These are phyloP conservation scores for pig (Sus scrofa) DNA, from an alignment of 2,113 vertebrate genomes.

Conservation along the genomic window T2T-Sscrofa CM000817.6:117696501-117697000, in stretches of 20 bases:
- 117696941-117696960: constrained; percentile 28
- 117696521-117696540: not conserved
- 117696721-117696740: constrained; percentile 73
- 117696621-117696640: constrained; percentile 78
- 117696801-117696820: constrained; percentile 52
- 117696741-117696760: constrained; percentile 30
- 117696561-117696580: constrained; percentile 46
- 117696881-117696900: constrained; percentile 49
- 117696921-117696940: constrained; percentile 48
- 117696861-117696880: constrained; percentile 48
- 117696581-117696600: constrained; percentile 44
- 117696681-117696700: constrained; percentile 79
- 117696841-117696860: not conserved
- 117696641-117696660: constrained; percentile 72
- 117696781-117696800: constrained; percentile 65
- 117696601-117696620: constrained; percentile 42
- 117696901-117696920: not conserved
- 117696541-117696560: not conserved
- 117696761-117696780: constrained; percentile 72
- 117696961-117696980: not conserved
- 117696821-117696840: constrained; percentile 42
- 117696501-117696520: constrained; percentile 61
- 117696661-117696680: constrained; percentile 75
- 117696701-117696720: constrained; percentile 23
- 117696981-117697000: not conserved